A percentile compares a stretch with the other conserved stretches of the same genome.
Evolutionary conservation across 2,888 invertebrate genomes (phyloP).

Genomic region (Pterostichus niger): DNA sequence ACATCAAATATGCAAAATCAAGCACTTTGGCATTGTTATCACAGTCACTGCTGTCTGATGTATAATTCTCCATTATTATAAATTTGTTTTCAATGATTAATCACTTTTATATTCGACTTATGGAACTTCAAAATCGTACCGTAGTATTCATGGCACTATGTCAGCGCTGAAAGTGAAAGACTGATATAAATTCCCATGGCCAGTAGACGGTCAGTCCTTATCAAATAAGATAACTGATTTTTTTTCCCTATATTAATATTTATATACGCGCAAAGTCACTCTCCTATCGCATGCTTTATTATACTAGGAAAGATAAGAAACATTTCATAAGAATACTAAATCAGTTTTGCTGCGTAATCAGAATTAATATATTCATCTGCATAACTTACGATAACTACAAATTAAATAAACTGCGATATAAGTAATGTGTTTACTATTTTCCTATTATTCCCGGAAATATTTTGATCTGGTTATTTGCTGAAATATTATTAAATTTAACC

Average conservation of each 20-base stretch:
- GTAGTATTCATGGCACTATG: conserved; percentile 4
- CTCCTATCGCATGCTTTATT: conserved; percentile 18
- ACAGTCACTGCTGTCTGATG: conserved; percentile 91
- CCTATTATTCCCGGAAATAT: conserved; percentile 18
- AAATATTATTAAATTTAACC: conserved; percentile 21
- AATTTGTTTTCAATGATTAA: conserved; percentile 7
- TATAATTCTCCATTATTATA: conserved; percentile 86
- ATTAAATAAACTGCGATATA: conserved; percentile 16
- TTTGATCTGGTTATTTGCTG: not conserved
- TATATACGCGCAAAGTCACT: conserved; percentile 31
- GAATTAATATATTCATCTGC: conserved; percentile 13
- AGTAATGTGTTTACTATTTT: conserved; percentile 30
- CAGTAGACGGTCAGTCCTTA: conserved; percentile 52
- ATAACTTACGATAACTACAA: conserved; percentile 34
- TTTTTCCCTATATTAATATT: conserved; percentile 34
- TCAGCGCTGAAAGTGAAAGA: not conserved
- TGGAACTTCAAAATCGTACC: not conserved
- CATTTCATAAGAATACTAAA: conserved; percentile 44
- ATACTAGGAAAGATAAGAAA: conserved; percentile 49
- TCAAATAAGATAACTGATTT: not conserved
- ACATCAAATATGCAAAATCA: conserved; percentile 83
- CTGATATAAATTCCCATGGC: conserved; percentile 23
- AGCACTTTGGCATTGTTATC: conserved; percentile 86
- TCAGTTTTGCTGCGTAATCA: conserved; percentile 46
- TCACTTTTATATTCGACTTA: conserved; percentile 4